These are phyloP conservation scores for Torymus texanus DNA, from an alignment of 2,888 invertebrate genomes.

Conservation along the genomic window DNA sequence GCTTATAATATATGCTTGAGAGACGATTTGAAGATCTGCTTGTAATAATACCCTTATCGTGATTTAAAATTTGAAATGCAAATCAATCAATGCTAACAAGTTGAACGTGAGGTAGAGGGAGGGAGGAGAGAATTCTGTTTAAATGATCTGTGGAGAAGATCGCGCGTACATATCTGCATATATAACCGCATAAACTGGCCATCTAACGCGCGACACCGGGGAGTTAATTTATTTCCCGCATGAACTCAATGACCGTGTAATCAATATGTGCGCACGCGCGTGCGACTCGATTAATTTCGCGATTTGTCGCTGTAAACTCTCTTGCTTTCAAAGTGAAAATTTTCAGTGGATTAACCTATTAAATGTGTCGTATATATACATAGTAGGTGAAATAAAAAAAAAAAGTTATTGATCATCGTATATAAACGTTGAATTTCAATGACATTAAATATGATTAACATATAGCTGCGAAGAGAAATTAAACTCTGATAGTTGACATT, in stretches of 20 bases:
- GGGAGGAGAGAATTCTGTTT: conserved; percentile 2
- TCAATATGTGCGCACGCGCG: not conserved
- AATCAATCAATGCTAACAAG: conserved; percentile 27
- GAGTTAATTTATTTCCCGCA: conserved; percentile 40
- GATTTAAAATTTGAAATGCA: conserved; percentile 20
- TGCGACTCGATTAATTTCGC: too few relatives aligned
- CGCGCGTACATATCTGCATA: not conserved
- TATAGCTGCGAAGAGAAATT: too few relatives aligned
- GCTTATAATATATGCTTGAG: too few relatives aligned
- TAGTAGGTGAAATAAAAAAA: too few relatives aligned
- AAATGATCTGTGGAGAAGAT: not conserved
- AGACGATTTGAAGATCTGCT: not conserved
- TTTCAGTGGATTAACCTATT: too few relatives aligned
- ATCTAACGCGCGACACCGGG: conserved; percentile 1
- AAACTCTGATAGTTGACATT: too few relatives aligned
- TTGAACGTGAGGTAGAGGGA: not conserved
- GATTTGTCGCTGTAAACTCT: too few relatives aligned
- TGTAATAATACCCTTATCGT: not conserved
- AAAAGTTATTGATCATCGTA: too few relatives aligned
- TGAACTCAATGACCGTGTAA: not conserved
- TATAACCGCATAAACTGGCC: conserved; percentile 24
- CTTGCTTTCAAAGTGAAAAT: too few relatives aligned
- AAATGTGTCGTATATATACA: too few relatives aligned
- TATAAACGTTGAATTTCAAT: too few relatives aligned
- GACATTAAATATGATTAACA: too few relatives aligned